Percentiles rank a stretch among this genome's conserved stretches.
Conservation (phyloP, 2,888 invertebrate genomes). For the Athetis lepigone region DNA sequence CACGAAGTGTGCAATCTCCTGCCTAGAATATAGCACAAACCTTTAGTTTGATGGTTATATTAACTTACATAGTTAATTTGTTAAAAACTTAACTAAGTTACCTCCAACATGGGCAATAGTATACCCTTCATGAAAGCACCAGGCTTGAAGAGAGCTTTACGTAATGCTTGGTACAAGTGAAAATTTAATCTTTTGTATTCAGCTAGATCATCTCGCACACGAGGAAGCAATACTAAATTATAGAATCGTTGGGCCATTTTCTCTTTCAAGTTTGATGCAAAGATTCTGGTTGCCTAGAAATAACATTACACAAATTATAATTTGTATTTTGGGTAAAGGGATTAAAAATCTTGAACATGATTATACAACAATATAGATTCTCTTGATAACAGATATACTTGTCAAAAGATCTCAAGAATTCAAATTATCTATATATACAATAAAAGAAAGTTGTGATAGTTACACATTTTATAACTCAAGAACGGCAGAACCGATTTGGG, state of each 20-base stretch:
- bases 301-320: too few relatives aligned
- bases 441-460: too few relatives aligned
- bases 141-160: slow-evolving; percentile 98
- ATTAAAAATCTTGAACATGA: too few relatives aligned
- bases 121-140: slow-evolving; percentile 99
- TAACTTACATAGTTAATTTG: not conserved
- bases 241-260: slow-evolving; percentile 99
- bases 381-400: not conserved
- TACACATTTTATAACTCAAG: too few relatives aligned
- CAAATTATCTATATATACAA: too few relatives aligned
- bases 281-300: slow-evolving; percentile 95
- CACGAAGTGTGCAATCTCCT: slow-evolving; percentile 98
- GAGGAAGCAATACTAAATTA: slow-evolving; percentile 97
- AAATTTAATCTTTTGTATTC: slow-evolving; percentile 99
- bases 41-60: not conserved
- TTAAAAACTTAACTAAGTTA: slow-evolving; percentile 61
- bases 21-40: slow-evolving; percentile 87
- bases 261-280: slow-evolving; percentile 98
- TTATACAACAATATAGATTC: too few relatives aligned
- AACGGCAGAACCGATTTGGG: too few relatives aligned
- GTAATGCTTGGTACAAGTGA: slow-evolving; percentile 98
- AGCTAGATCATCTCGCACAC: slow-evolving; percentile 97
- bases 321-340: too few relatives aligned
- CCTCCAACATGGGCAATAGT: slow-evolving; percentile 93
- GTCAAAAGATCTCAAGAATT: not conserved